These are phyloP conservation scores for Meliscaeva auricollis DNA, from an alignment of 2,888 invertebrate genomes.

Conservation along the genomic window DNA sequence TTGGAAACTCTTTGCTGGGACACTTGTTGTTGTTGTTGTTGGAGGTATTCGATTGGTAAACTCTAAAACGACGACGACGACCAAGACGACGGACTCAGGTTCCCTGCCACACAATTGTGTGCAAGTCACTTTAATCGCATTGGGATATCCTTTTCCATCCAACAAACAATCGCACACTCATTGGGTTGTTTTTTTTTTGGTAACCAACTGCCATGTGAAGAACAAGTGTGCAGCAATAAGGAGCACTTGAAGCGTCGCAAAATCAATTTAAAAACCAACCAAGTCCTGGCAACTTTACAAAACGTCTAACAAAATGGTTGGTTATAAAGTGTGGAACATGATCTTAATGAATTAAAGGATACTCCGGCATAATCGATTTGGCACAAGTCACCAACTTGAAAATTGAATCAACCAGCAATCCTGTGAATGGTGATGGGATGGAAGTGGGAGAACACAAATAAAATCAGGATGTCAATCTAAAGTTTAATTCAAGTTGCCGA, in stretches of 20 bases:
- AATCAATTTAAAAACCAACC: conserved; percentile 59
- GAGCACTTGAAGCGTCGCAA: conserved; percentile 53
- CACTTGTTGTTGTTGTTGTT: not conserved
- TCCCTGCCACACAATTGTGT: conserved; percentile 40
- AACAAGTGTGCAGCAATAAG: conserved; percentile 40
- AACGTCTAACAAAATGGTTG: conserved; percentile 36
- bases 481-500: conserved; percentile 67
- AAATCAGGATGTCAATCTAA: conserved; percentile 69
- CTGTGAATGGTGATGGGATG: not conserved
- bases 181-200: not conserved
- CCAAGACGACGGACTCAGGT: conserved; percentile 4
- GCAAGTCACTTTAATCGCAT: conserved; percentile 56
- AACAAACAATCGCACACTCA: conserved; percentile 1
- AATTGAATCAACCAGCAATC: conserved; percentile 41
- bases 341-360: conserved; percentile 70
- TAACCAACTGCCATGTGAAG: not conserved
- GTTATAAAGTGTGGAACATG: conserved; percentile 56
- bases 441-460: conserved; percentile 4
- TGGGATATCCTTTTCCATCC: conserved; percentile 36
- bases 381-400: conserved; percentile 66
- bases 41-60: conserved; percentile 40
- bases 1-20: conserved; percentile 45
- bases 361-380: conserved; percentile 66
- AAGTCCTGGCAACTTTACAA: conserved; percentile 63
- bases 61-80: not conserved